Base-by-base conservation (phyloP, 2,888 invertebrate genomes). In the Ypsolopha scabrella region DNA sequence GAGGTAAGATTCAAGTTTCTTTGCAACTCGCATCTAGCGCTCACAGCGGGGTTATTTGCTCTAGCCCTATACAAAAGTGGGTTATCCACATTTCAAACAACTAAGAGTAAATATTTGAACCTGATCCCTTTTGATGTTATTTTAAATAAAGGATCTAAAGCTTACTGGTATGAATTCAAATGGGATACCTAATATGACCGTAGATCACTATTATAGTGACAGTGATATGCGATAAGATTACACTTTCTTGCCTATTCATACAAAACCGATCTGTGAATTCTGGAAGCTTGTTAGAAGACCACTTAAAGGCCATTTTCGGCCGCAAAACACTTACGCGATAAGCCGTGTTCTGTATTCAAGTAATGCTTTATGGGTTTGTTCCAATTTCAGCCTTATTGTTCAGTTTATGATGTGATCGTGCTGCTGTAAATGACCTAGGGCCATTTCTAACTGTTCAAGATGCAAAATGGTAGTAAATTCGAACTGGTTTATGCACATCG, bases 1-100 rank as follows among this genome's bases (percentile, higher is more conserved):
- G 97, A 97, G 90, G 93, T 93, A 82, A 70, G 60, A 34, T 9
- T 24, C 24, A 24, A 24, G 24, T 24, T 24, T 24, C 24, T 24
- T 24, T 24, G 24, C 24, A 24, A 24, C 24, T 2, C 4, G 4
- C 2, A 24, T 24, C 24, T 24, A 24, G 24, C 4, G 24, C 2
- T 4, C 4, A 4, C 24, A 24, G 24, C 24, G 24, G 4, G 24
- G 24, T 24, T 24, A 4, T 4, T 24, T 24, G 24, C 24, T 3
- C 4, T 24, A 24, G 24, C 24, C 24, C 24, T 24, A 24, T 24
- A 24, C 4, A 24, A 24, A 24, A 24, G 24, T 24, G 24, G 24
- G 24, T 24, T 4, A 24, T 24, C 24, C 24, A 4, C 24, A 24
- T 24, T 24, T 3, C 24, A 24, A 24, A 24, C 24, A 24, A 24